Conservation (phyloP, 2,797 vertebrate genomes). For the Leptoclinus maculatus region DNA sequence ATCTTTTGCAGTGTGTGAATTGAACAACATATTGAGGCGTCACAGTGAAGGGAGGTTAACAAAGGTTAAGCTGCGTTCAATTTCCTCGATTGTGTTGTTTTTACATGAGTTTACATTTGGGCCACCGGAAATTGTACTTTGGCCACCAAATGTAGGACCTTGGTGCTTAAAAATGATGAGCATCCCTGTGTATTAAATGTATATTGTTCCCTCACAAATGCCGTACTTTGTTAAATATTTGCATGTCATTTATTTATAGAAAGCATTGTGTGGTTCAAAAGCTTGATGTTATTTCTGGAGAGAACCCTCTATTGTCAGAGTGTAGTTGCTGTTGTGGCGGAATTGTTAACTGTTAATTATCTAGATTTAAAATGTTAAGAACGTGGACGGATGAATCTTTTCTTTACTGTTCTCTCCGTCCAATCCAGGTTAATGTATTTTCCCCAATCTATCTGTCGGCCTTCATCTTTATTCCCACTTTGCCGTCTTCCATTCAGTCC, state of each 20-base stretch:
- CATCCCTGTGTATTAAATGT: too few species aligned
- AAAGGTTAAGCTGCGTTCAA: too few species aligned
- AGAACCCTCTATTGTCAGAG: not conserved
- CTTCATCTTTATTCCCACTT: not conserved
- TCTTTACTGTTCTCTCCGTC: not conserved
- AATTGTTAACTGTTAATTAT: not conserved
- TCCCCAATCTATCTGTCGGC: not conserved
- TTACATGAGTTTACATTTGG: too few species aligned
- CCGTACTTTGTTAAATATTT: not conserved
- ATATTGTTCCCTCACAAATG: not conserved
- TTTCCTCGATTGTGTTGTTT: too few species aligned
- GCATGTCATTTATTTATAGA: not conserved
- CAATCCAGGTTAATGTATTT: conserved; percentile 7
- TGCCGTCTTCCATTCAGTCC: not conserved
- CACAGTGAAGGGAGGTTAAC: too few species aligned
- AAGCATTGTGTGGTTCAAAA: not conserved
- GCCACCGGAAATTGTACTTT: too few species aligned
- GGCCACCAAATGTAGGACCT: too few species aligned
- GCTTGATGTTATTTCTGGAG: not conserved
- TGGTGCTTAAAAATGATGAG: not conserved
- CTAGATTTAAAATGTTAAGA: not conserved
- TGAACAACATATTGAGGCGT: too few species aligned
- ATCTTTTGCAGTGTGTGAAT: too few species aligned
- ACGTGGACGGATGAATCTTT: not conserved
- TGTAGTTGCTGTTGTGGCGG: too few species aligned